Evolutionary conservation across 2,888 invertebrate genomes (phyloP).

Genomic region (Monopis laevigella): DNA sequence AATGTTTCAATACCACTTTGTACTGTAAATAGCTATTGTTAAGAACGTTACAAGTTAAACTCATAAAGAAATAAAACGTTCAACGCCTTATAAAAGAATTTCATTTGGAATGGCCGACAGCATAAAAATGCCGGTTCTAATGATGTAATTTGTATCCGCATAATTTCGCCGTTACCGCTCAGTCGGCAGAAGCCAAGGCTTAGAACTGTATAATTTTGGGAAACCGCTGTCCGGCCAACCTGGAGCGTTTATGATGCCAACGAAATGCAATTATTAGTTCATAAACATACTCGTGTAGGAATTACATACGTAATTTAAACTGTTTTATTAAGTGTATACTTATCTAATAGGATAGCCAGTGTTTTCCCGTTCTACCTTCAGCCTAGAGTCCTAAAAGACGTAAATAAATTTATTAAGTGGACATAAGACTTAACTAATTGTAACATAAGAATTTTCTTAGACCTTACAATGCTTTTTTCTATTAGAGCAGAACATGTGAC

Average conservation of each 20-base stretch:
- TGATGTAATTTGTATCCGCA: slow-evolving; percentile 50
- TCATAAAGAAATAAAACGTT: neutral
- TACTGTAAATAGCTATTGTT: neutral
- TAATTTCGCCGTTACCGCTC: slow-evolving; percentile 43
- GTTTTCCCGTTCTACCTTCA: too few relatives aligned
- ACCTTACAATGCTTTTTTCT: too few relatives aligned
- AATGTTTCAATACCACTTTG: too few relatives aligned
- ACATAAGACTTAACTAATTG: too few relatives aligned
- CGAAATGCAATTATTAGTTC: slow-evolving; percentile 3
- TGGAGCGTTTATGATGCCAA: slow-evolving; percentile 5
- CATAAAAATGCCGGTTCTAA: slow-evolving; percentile 38
- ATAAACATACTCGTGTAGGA: too few relatives aligned
- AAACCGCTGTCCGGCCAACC: slow-evolving; percentile 19
- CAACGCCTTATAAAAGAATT: slow-evolving; percentile 20
- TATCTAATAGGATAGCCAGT: too few relatives aligned
- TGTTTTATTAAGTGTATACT: too few relatives aligned
- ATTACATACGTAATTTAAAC: too few relatives aligned
- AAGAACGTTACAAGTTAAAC: neutral
- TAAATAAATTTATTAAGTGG: too few relatives aligned
- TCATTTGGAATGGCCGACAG: slow-evolving; percentile 26
- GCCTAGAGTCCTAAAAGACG: too few relatives aligned
- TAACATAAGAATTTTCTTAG: too few relatives aligned
- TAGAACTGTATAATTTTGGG: slow-evolving; percentile 29
- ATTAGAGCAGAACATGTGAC: too few relatives aligned
- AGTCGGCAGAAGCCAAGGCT: slow-evolving; percentile 25